Evolutionary conservation across 23 tunicate species (phyloP).

Genomic region (Oikopleura vanhoeffeni): DNA sequence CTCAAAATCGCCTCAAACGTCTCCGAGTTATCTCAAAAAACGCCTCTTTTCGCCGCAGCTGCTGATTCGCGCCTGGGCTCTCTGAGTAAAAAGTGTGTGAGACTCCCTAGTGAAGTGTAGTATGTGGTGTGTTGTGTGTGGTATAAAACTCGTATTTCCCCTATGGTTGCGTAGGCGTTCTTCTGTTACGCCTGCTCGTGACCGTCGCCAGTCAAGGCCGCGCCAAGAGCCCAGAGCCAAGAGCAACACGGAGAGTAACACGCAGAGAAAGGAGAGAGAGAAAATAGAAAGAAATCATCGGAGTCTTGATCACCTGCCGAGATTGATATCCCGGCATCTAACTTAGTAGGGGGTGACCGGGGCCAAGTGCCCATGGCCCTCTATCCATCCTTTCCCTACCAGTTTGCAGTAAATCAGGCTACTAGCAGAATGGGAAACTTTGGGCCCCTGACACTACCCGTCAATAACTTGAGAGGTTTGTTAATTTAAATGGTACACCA

Average conservation of each 20-base stretch:
- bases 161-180: too few relatives aligned
- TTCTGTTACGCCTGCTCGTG: slow-evolving; percentile 16
- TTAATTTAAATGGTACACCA: too few relatives aligned
- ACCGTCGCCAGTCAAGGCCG: slow-evolving; percentile 17
- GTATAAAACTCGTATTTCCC: too few relatives aligned
- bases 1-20: too few relatives aligned
- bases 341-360: background rate
- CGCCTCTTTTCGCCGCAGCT: too few relatives aligned
- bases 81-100: too few relatives aligned
- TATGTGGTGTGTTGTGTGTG: too few relatives aligned
- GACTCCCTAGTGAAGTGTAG: too few relatives aligned
- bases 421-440: background rate
- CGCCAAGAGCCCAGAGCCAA: background rate
- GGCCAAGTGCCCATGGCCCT: slow-evolving; percentile 4
- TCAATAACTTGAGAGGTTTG: background rate
- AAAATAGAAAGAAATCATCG: background rate
- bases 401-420: background rate
- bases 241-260: background rate
- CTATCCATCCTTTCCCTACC: background rate
- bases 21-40: too few relatives aligned
- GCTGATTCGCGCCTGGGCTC: too few relatives aligned
- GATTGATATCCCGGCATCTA: background rate
- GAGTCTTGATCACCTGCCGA: background rate
- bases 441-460: background rate
- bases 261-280: background rate